Percentiles rank a stretch among this genome's conserved stretches.
These are phyloP conservation scores for Paraplagusia blochii DNA, from an alignment of 2,113 vertebrate species.

Conservation along the genomic window DNA sequence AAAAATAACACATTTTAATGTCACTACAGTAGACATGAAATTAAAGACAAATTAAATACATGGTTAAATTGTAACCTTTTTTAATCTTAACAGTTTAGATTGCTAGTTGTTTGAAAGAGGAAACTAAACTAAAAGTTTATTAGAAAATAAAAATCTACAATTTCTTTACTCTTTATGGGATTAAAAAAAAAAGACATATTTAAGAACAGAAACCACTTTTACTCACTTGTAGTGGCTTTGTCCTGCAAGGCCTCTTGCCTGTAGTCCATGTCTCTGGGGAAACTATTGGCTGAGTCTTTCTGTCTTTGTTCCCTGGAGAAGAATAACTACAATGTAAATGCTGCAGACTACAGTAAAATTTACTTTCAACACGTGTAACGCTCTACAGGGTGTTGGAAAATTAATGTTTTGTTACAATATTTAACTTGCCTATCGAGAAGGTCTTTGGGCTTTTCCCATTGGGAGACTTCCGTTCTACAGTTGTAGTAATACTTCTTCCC, in stretches of 20 bases:
- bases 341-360: background rate
- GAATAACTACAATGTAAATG: constrained; percentile 21
- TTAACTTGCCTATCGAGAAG: constrained; percentile 90
- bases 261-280: constrained; percentile 98
- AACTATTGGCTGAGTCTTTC: constrained; percentile 96
- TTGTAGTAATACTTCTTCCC: constrained; percentile 99
- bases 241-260: constrained; percentile 99
- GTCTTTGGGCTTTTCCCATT: constrained; percentile 99
- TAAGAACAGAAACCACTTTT: background rate
- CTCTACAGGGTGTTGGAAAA: too few relatives aligned
- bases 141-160: too few relatives aligned
- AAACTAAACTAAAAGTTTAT: too few relatives aligned
- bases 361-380: background rate
- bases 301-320: constrained; percentile 90
- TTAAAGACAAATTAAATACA: too few relatives aligned
- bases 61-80: too few relatives aligned
- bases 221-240: constrained; percentile 87
- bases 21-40: too few relatives aligned
- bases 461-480: constrained; percentile 97
- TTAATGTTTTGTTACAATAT: background rate
- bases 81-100: too few relatives aligned
- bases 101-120: too few relatives aligned
- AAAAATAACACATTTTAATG: too few relatives aligned
- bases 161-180: too few relatives aligned
- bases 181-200: too few relatives aligned